phyloP scores from a whole-genome alignment of 2,888 invertebrate genomes.

The Villa cingulata region DNA sequence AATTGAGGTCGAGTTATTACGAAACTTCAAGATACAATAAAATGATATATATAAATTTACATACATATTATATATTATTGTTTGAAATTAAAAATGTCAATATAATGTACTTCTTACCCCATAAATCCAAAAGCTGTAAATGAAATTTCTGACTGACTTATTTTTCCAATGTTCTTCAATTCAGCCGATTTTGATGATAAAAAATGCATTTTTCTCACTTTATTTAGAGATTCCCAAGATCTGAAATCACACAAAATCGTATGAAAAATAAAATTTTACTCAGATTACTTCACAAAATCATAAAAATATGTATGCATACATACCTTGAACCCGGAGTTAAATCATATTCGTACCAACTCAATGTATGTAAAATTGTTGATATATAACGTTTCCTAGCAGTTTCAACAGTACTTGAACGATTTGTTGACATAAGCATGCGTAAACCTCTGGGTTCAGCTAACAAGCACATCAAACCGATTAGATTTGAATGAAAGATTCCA shows the following conservation, averaged over 20 bases:
- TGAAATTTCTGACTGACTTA: slow-evolving; percentile 63
- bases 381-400: slow-evolving; percentile 58
- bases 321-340: slow-evolving; percentile 48
- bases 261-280: no score
- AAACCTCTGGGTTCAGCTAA: slow-evolving; percentile 55
- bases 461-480: slow-evolving; percentile 54
- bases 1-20: slow-evolving; percentile 44
- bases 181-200: slow-evolving; percentile 39
- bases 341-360: slow-evolving; percentile 60
- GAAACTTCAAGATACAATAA: no score
- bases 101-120: slow-evolving; percentile 32
- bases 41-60: neutral
- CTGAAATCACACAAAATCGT: slow-evolving; percentile 29
- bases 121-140: slow-evolving; percentile 71
- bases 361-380: slow-evolving; percentile 55
- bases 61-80: neutral
- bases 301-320: no score
- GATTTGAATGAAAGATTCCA: slow-evolving; percentile 49
- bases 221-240: slow-evolving; percentile 47
- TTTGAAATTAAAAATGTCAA: no score
- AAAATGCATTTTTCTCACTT: slow-evolving; percentile 49
- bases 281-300: no score
- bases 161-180: slow-evolving; percentile 38
- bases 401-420: slow-evolving; percentile 45
- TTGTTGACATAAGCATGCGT: slow-evolving; percentile 48